Base-by-base conservation (phyloP, 2,888 invertebrate genomes). In the Eupithecia subfuscata region DNA sequence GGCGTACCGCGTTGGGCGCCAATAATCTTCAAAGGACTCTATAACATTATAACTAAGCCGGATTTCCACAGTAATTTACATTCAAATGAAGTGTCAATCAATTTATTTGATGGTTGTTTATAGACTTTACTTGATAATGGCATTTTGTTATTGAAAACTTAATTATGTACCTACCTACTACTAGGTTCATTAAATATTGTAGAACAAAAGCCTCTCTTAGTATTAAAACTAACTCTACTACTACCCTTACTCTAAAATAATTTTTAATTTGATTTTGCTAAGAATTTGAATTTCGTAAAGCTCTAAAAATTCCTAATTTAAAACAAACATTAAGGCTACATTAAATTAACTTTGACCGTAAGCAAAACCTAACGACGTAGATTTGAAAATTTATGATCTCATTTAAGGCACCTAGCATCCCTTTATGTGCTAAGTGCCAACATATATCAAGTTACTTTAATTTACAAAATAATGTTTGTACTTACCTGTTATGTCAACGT, bases 1-100 rank as follows among this genome's bases (percentile, higher is more conserved):
- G 71, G 22, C 12, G 25, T 25, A 60, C 60, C 14, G 25, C 78
- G 84, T 83, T 82, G 87, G 84, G 86, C 84, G 85, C 84, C 85
- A 75, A 72, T 75, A 45, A 78, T 68, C 73, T 73, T 71, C 69
- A 70, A 75, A 75, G 74, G 34, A 48, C 37, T 68, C 60, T 9
- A 70, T 70, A 52, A 64, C 22, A 68, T 30, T 34, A 45, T 56
- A 22, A 70, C 68, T 43, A 2, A n/a, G 40, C 3, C 40, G 43
- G 22, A 40, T 68, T 68, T 68, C 8, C 12, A 68, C 40, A 43
- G 25, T 68, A 43, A 25, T 68, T 43, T 67, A 64, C 34, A 34
- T 34, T 67, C 18, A n/a, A 67, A 40, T 67, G 67, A 67, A 68
- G 40, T 43, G 37, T 22, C 43, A 68, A 45, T 22, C 40, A 40